phyloP scores from a whole-genome alignment of 30 jellyfish, hydroid and myxozoan genomes.

The Aurelia aurita region DNA sequence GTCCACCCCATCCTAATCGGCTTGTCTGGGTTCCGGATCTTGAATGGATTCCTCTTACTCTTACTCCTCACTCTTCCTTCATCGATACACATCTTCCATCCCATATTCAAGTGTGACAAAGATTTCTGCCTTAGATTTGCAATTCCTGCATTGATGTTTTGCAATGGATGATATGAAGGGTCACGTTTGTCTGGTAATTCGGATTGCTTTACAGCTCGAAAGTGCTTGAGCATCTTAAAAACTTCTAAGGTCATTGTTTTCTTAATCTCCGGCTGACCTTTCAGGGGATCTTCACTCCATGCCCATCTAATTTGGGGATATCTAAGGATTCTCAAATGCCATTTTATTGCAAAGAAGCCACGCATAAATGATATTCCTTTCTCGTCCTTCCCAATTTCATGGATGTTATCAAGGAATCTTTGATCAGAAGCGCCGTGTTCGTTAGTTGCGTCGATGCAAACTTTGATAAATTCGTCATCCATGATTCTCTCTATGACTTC shows the following conservation, averaged over 20 bases:
- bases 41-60: too few species aligned
- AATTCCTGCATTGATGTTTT: background rate
- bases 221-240: constrained; percentile 11
- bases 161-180: constrained; percentile 4
- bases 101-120: too few species aligned
- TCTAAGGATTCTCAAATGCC: background rate
- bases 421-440: background rate
- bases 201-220: background rate
- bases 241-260: constrained; percentile 4
- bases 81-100: too few species aligned
- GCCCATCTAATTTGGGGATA: background rate
- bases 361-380: background rate
- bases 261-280: constrained; percentile 6
- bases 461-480: background rate
- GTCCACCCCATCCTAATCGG: too few species aligned
- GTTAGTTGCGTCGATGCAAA: background rate
- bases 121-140: too few species aligned
- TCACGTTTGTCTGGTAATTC: background rate
- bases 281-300: background rate
- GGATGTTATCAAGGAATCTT: background rate
- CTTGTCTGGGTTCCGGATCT: too few species aligned
- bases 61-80: too few species aligned
- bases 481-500: background rate
- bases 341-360: background rate
- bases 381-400: background rate